Evolutionary conservation across 2,797 vertebrate species (phyloP).

Genomic region (Valencia hispanica): DNA sequence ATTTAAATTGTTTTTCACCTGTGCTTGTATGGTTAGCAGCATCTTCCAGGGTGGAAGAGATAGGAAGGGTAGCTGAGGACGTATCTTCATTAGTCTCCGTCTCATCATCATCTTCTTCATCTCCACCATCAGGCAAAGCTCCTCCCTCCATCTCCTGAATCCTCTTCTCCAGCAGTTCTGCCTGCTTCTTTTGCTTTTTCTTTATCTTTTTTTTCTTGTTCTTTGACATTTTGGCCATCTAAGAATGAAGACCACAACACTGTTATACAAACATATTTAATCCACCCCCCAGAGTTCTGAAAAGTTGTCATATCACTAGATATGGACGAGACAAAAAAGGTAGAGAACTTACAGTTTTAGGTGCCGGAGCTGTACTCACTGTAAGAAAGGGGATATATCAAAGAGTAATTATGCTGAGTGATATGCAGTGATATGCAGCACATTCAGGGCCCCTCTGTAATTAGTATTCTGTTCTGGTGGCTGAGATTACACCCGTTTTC

Average conservation of each 20-base stretch:
- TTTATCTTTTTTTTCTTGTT: conserved; percentile 99
- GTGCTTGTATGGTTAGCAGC: conserved; percentile 68
- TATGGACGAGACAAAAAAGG: neutral
- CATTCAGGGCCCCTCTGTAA: conserved; percentile 37
- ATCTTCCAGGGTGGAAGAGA: conserved; percentile 83
- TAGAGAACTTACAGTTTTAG: conserved; percentile 89
- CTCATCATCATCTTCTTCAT: conserved; percentile 86
- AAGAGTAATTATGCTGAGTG: conserved; percentile 29
- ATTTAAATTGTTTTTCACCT: conserved; percentile 47
- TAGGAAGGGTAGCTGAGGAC: conserved; percentile 74
- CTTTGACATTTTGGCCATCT: conserved; percentile 96
- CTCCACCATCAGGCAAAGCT: conserved; percentile 74
- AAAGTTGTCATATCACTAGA: neutral
- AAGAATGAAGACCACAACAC: conserved; percentile 30
- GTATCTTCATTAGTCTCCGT: conserved; percentile 76
- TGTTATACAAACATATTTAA: neutral
- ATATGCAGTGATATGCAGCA: conserved; percentile 38
- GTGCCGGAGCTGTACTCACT: conserved; percentile 96
- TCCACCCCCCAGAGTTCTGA: neutral
- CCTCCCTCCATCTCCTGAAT: conserved; percentile 89
- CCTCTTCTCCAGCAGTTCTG: conserved; percentile 92
- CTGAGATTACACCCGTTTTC: conserved; percentile 48
- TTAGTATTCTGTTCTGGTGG: conserved; percentile 47
- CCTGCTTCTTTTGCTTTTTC: conserved; percentile 97
- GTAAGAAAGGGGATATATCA: conserved; percentile 65